Conservation (phyloP, 2,113 vertebrate genomes). For the Rattus norvegicus region DNA sequence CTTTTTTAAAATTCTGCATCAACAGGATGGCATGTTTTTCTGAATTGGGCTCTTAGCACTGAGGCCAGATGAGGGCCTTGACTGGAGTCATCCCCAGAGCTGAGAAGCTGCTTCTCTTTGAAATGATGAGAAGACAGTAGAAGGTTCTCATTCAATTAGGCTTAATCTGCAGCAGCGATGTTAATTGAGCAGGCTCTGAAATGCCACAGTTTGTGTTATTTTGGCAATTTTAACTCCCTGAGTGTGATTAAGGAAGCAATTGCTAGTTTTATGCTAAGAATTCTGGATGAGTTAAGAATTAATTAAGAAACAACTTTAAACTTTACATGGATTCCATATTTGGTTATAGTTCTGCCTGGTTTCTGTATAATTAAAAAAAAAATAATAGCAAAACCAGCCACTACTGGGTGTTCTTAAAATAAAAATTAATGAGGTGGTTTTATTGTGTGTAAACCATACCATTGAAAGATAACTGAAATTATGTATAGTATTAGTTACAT, state of each 20-base stretch:
- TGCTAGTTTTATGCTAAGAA: conserved; percentile 84
- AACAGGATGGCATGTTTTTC: conserved; percentile 75
- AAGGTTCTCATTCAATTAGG: conserved; percentile 84
- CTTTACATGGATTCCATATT: conserved; percentile 68
- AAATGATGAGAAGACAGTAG: conserved; percentile 83
- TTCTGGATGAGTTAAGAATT: conserved; percentile 82
- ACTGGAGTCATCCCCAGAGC: conserved; percentile 70
- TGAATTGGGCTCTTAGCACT: conserved; percentile 77
- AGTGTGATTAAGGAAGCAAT: conserved; percentile 84
- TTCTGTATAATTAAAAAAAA: conserved; percentile 76
- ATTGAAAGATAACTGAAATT: conserved; percentile 67
- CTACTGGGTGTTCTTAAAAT: conserved; percentile 57
- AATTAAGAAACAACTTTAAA: conserved; percentile 79
- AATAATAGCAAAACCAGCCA: conserved; percentile 52
- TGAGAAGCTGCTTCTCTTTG: conserved; percentile 79
- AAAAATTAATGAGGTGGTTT: conserved; percentile 76
- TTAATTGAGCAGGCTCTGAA: conserved; percentile 85
- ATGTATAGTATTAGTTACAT: conserved; percentile 72
- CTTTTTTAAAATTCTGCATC: conserved; percentile 57
- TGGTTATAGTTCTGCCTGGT: conserved; percentile 73
- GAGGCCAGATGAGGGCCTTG: conserved; percentile 80
- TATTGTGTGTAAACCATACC: conserved; percentile 18
- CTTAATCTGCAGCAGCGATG: conserved; percentile 81
- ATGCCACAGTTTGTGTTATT: conserved; percentile 78
- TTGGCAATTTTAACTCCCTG: conserved; percentile 79